A percentile compares a stretch with the other conserved stretches of the same genome.
These are phyloP conservation scores for Ditylenchus dipsaci DNA, from an alignment of 1,140 invertebrate species.

Conservation along the genomic window DNA sequence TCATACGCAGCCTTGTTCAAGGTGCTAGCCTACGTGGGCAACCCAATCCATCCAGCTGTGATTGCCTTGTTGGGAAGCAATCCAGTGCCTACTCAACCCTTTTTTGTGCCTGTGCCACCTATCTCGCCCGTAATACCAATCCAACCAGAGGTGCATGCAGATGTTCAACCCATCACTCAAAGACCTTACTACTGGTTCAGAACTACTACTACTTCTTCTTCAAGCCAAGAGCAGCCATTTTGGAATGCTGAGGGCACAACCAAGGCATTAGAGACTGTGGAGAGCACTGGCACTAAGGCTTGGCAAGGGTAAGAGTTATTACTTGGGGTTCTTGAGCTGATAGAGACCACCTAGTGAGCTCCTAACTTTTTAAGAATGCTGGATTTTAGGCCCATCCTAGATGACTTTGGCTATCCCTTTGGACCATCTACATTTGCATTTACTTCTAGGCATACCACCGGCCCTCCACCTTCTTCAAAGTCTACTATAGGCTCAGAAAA, in stretches of 20 bases:
- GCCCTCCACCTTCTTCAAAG: not conserved
- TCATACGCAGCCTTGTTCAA: slow-evolving; percentile 15
- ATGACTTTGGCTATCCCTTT: not conserved
- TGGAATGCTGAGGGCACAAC: not conserved
- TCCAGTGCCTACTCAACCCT: not conserved
- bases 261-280: not conserved
- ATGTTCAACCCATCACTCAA: not conserved
- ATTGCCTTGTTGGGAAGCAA: not conserved
- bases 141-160: not conserved
- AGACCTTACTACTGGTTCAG: not conserved
- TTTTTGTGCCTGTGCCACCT: not conserved
- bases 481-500: not conserved
- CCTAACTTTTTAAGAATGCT: not conserved
- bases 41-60: slow-evolving; percentile 5
- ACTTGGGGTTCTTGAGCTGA: no score
- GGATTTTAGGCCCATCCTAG: not conserved
- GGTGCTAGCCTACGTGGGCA: slow-evolving; percentile 4
- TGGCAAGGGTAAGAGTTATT: not conserved
- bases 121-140: not conserved
- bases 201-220: no score
- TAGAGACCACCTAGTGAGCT: no score
- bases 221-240: no score
- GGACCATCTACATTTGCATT: not conserved
- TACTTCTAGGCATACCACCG: not conserved
- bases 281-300: not conserved